phyloP scores from a whole-genome alignment of 2,113 vertebrate genomes.

The Miniopterus natalensis region DNA sequence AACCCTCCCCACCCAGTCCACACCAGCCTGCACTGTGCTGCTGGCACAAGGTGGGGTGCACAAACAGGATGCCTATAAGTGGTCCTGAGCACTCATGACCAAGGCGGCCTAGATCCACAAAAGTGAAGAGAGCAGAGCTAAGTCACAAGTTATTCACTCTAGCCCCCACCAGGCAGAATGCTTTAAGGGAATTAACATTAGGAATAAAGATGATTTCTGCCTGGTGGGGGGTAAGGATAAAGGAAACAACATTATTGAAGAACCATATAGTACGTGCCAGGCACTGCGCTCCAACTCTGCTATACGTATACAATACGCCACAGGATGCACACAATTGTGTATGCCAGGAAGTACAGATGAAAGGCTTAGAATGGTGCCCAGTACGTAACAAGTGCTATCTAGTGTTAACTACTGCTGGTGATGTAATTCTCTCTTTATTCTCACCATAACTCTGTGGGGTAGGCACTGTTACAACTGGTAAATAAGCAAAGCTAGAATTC shows the following conservation, averaged over 20 bases:
- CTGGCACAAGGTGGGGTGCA: neutral
- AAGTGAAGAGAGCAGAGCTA: neutral
- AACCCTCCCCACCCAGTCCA: neutral
- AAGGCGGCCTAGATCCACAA: neutral
- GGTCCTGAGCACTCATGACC: neutral
- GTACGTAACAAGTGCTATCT: neutral
- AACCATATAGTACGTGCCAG: neutral
- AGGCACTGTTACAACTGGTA: neutral
- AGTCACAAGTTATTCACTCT: neutral
- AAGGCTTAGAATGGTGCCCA: neutral
- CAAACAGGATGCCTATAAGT: neutral
- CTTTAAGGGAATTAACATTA: constrained; percentile 39
- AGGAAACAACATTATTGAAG: neutral
- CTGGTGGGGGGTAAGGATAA: neutral
- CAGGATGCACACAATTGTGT: neutral
- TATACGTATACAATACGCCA: neutral
- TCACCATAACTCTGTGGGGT: neutral
- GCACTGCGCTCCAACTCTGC: neutral
- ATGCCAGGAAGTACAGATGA: neutral
- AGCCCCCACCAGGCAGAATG: neutral
- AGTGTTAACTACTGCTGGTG: neutral
- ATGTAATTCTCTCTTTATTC: neutral
- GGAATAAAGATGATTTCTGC: constrained; percentile 35
- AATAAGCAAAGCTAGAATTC: constrained; percentile 3
- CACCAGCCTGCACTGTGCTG: neutral